phyloP scores from a whole-genome alignment of 1,140 invertebrate genomes.

The Drosophila pseudoobscura region DNA sequence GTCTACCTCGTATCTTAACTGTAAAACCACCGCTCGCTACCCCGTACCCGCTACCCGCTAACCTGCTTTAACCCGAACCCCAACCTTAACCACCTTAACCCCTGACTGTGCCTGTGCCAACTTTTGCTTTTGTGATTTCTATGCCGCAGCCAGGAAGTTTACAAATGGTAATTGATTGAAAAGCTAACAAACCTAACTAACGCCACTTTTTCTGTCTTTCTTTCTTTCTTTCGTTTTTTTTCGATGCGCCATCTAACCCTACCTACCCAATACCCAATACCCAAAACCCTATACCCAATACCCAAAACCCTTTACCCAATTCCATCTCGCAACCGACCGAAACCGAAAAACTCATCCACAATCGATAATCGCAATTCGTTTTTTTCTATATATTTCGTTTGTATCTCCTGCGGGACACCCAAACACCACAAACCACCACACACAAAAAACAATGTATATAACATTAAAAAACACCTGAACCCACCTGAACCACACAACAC shows the following conservation, averaged over 20 bases:
- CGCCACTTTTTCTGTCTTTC: slow-evolving; percentile 64
- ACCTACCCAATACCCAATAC: slow-evolving; percentile 6
- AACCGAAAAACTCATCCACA: slow-evolving; percentile 14
- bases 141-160: slow-evolving; percentile 79
- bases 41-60: not conserved
- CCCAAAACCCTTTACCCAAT: slow-evolving; percentile 5
- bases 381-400: slow-evolving; percentile 39
- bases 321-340: not conserved
- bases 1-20: slow-evolving; percentile 19
- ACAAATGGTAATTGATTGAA: slow-evolving; percentile 76
- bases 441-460: slow-evolving; percentile 44
- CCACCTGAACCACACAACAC: slow-evolving; percentile 7
- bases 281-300: not conserved
- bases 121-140: slow-evolving; percentile 18
- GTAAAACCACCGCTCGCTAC: slow-evolving; percentile 4
- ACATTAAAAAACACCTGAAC: slow-evolving; percentile 11
- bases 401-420: slow-evolving; percentile 19
- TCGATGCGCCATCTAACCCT: slow-evolving; percentile 45
- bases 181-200: slow-evolving; percentile 60
- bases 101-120: slow-evolving; percentile 15
- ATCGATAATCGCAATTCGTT: slow-evolving; percentile 32
- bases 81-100: slow-evolving; percentile 4
- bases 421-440: slow-evolving; percentile 7
- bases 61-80: not conserved
- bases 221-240: slow-evolving; percentile 69